phyloP scores from a whole-genome alignment of 2,888 invertebrate species.

The Nymphalis c-album region DNA sequence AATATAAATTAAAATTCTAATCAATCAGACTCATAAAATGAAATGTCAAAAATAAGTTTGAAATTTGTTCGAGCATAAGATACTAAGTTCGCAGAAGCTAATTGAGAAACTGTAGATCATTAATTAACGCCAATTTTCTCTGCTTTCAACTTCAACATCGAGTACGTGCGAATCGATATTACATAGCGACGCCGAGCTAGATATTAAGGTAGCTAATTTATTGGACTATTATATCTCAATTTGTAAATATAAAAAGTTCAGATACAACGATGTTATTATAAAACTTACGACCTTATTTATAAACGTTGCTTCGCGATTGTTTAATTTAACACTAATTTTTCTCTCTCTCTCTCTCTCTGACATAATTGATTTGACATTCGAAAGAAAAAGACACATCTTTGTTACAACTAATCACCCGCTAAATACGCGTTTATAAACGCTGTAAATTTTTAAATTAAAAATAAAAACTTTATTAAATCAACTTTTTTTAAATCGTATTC shows the following conservation, averaged over 20 bases:
- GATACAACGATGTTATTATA: neutral
- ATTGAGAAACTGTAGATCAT: constrained; percentile 24
- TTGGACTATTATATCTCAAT: constrained; percentile 13
- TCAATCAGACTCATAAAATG: neutral
- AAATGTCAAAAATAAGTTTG: constrained; percentile 1
- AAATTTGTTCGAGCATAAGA: constrained; percentile 1
- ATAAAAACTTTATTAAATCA: too few relatives aligned
- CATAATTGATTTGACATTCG: too few relatives aligned
- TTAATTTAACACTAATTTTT: too few relatives aligned
- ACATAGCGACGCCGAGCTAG: constrained; percentile 24
- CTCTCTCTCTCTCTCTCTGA: too few relatives aligned
- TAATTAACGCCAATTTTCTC: constrained; percentile 30
- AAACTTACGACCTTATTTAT: too few relatives aligned
- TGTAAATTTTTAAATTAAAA: too few relatives aligned
- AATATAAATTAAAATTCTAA: neutral
- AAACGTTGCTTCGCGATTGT: too few relatives aligned
- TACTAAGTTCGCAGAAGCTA: constrained; percentile 17
- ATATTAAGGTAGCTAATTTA: constrained; percentile 30
- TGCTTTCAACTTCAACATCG: constrained; percentile 23
- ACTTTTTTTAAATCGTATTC: too few relatives aligned
- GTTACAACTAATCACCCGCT: too few relatives aligned
- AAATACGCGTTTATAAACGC: too few relatives aligned
- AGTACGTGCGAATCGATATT: constrained; percentile 30
- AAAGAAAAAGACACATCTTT: too few relatives aligned
- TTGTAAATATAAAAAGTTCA: neutral